Conservation (phyloP, 35 echinoderm and acorn worm genomes). For the Holothuria glaberrima region DNA sequence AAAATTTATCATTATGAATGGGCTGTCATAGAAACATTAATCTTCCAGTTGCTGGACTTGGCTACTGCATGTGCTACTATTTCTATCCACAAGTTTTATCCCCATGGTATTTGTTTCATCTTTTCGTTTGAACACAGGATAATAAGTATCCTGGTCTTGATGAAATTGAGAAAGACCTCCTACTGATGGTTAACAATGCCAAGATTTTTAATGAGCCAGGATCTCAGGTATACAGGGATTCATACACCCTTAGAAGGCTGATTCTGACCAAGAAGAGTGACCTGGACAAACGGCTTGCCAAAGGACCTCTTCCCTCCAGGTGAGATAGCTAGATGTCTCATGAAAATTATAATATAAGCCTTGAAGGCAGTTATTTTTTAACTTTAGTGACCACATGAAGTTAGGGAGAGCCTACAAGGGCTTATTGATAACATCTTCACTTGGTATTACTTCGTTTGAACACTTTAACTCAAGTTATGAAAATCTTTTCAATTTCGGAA, state of each 20-base stretch:
- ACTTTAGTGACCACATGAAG: too few relatives aligned
- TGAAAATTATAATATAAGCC: too few relatives aligned
- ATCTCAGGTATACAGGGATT: slow-evolving; percentile 96
- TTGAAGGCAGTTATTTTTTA: too few relatives aligned
- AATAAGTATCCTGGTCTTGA: slow-evolving; percentile 59
- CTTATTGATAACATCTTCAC: too few relatives aligned
- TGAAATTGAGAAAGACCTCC: slow-evolving; percentile 86
- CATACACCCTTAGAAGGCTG: slow-evolving; percentile 83
- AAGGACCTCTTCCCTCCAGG: slow-evolving; percentile 38
- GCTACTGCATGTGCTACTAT: not conserved
- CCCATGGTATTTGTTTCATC: not conserved
- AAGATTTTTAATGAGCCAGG: slow-evolving; percentile 97
- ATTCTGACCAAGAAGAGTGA: slow-evolving; percentile 69
- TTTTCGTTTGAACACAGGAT: slow-evolving; percentile 16
- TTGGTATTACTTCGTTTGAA: too few relatives aligned
- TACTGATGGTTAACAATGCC: slow-evolving; percentile 97
- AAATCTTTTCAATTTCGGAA: too few relatives aligned
- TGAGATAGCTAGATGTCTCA: not conserved
- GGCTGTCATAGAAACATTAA: too few relatives aligned
- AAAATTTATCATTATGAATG: too few relatives aligned
- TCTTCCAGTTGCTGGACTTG: too few relatives aligned
- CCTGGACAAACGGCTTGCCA: slow-evolving; percentile 55
- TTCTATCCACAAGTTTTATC: not conserved
- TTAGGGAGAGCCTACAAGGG: too few relatives aligned
- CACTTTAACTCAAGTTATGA: too few relatives aligned